Base-by-base conservation (phyloP, 35 echinoderm and acorn worm genomes). In the Strongylocentrotus purpuratus region DNA sequence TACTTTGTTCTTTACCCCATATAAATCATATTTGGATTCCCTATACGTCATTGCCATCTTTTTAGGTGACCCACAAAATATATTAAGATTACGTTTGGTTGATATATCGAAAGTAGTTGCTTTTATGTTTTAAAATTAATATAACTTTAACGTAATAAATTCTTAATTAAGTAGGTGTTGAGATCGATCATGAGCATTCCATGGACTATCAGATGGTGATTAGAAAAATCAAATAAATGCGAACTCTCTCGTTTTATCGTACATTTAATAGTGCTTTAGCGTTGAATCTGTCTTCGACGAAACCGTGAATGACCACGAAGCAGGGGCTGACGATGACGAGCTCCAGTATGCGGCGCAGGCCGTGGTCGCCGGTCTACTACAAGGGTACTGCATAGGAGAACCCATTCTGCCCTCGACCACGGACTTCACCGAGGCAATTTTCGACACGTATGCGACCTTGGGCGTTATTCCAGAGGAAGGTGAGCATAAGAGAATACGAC, bases 341-440 rank as follows among this genome's bases (percentile, higher is more conserved):
- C 32, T 97, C 4, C 47, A 96, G 52, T 31, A 94, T 7, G 52
- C 95, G 32, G 41, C 96, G 10, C 52, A 95, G 14, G 31, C 87
- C 18, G 94, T 97, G 17, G 86, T 99, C 22, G 93, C 95, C 86
- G 94, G 96, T 45, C 86, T 99, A 0, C 90, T 99, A 9, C 78
- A 94, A 33, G 98, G 98, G 13, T 95, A 96, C 41, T 99, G 98
- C 88, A 97, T 99, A 20, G 98, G 98, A 41, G 65, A 94, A 32
- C 90, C 98, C 3, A 95, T 91, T 4, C 92, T 33, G 13, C 61
- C 94, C 33, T 87, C 97, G 33, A 94, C 94, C 5, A 90, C 95
- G 47, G 94, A 48, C 10, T 99, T 99, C 48, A 55, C 50, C 48
- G 91, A 96, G 2, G 93, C 94, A 15, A 95, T 99, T 41, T 99